Evolutionary conservation across 2,113 vertebrate genomes (phyloP).

Genomic region (Cepphus grylle): DNA sequence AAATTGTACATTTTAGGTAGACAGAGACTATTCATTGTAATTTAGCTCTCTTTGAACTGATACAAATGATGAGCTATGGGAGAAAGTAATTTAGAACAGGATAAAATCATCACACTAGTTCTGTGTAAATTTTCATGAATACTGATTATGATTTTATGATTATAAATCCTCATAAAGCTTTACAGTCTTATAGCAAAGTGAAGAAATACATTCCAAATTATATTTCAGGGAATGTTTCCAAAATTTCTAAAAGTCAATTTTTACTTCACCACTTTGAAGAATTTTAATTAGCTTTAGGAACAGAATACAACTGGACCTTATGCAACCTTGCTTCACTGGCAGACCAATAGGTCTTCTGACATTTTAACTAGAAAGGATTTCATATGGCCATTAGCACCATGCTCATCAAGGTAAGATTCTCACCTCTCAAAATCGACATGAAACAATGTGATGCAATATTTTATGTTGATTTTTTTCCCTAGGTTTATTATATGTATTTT

Average conservation of each 20-base stretch:
- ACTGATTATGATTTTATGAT: neutral
- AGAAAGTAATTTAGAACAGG: neutral
- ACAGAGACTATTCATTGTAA: neutral
- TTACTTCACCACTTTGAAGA: neutral
- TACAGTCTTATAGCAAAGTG: neutral
- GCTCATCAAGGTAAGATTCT: neutral
- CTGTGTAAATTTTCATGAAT: neutral
- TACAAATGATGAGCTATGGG: neutral
- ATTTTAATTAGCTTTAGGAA: neutral
- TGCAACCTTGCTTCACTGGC: neutral
- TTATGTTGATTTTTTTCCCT: neutral
- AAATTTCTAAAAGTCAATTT: neutral
- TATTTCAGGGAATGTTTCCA: neutral
- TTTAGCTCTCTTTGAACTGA: conserved; percentile 1
- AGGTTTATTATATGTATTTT: neutral
- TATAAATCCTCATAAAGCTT: neutral
- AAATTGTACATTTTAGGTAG: neutral
- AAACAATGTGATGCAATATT: neutral
- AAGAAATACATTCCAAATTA: neutral
- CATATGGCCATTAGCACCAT: neutral
- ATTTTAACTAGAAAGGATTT: neutral
- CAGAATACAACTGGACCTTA: neutral
- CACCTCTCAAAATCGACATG: neutral
- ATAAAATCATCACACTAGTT: neutral
- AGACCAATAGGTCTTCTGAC: neutral